Percentiles rank a stretch among this genome's conserved stretches.
These are phyloP conservation scores for Nannospalax galili DNA, from an alignment of 2,113 vertebrate genomes.

Conservation along the genomic window DNA sequence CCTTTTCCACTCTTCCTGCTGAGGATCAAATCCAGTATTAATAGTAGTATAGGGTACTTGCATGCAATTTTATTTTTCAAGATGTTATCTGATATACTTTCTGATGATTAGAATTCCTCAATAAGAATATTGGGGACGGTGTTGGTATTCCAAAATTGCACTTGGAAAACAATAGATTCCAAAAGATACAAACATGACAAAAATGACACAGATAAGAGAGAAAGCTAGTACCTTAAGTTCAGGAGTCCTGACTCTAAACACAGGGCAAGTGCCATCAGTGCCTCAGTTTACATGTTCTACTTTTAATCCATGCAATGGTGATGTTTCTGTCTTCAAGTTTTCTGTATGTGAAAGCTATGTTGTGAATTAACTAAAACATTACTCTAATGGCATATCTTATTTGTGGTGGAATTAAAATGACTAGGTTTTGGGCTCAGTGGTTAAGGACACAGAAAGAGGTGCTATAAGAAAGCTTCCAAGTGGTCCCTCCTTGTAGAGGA, in stretches of 20 bases:
- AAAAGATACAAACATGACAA: not conserved
- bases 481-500: no score
- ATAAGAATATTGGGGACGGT: not conserved
- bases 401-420: not conserved
- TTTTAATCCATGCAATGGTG: not conserved
- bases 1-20: not conserved
- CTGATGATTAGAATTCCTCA: not conserved
- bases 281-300: not conserved
- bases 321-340: not conserved
- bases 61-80: not conserved
- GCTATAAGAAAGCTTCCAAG: no score
- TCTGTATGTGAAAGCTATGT: not conserved
- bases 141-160: not conserved
- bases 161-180: not conserved
- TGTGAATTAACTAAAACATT: not conserved
- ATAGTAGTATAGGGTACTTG: not conserved
- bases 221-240: not conserved
- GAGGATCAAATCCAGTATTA: not conserved
- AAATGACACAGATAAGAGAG: not conserved
- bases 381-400: not conserved
- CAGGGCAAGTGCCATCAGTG: fast-evolving
- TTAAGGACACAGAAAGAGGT: no score
- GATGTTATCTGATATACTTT: not conserved
- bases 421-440: no score
- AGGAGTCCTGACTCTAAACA: not conserved